Conservation (phyloP, 2,113 vertebrate species). For the Melanostigma gelatinosum region DNA sequence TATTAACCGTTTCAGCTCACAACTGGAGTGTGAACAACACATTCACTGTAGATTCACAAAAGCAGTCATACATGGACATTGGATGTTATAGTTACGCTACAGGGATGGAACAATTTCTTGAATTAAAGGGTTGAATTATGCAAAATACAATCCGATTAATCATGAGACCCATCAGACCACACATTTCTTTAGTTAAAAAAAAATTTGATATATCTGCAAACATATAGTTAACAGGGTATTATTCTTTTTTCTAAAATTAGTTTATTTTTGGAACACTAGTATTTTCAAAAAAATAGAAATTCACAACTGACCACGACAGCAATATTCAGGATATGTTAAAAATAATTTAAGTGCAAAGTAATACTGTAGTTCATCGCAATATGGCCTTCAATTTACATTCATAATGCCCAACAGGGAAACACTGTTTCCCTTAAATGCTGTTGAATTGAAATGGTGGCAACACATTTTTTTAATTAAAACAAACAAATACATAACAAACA, state of each 20-base stretch:
- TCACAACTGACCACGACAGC: conserved; percentile 35
- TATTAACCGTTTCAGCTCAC: conserved; percentile 6
- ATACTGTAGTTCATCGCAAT: conserved; percentile 46
- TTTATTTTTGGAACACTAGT: background rate
- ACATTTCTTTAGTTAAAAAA: background rate
- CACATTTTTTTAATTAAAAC: background rate
- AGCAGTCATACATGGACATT: conserved; percentile 31
- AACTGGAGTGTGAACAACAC: conserved; percentile 25
- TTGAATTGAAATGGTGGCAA: conserved; percentile 8
- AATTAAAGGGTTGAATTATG: conserved; percentile 45
- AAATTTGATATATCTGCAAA: background rate
- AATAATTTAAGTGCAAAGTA: conserved; percentile 67
- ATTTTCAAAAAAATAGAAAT: conserved; percentile 64
- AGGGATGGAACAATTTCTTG: conserved; percentile 28
- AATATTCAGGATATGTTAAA: conserved; percentile 63
- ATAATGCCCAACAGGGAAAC: conserved; percentile 46
- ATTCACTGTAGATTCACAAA: conserved; percentile 56
- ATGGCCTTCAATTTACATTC: conserved; percentile 75
- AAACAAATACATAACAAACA: conserved; percentile 17
- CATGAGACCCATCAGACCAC: background rate
- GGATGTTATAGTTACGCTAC: conserved; percentile 10
- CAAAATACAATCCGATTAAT: conserved; percentile 31
- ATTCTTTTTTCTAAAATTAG: conserved; percentile 13
- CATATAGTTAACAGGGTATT: conserved; percentile 17
- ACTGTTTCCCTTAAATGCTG: conserved; percentile 13